Conservation (phyloP, 2,888 invertebrate genomes). For the Mythimna pallens region DNA sequence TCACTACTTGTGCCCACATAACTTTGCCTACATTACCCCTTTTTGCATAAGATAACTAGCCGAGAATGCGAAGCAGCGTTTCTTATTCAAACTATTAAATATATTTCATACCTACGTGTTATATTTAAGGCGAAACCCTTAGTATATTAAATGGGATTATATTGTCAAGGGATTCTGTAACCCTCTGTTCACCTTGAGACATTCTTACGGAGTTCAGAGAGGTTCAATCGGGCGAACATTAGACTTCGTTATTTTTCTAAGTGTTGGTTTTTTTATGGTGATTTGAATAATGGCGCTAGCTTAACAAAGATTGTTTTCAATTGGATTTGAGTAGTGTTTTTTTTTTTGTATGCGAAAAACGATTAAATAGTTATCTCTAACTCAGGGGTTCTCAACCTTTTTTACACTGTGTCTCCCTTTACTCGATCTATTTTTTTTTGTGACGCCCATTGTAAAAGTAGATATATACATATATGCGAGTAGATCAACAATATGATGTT, state of each 20-base stretch:
- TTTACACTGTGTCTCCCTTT: too few relatives aligned
- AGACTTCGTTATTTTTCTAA: constrained; percentile 10
- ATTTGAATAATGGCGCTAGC: too few relatives aligned
- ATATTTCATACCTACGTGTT: constrained; percentile 45
- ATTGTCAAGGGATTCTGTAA: constrained; percentile 65
- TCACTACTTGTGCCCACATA: background rate
- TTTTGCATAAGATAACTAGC: constrained; percentile 44
- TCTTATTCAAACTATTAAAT: constrained; percentile 58
- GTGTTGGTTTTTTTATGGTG: background rate
- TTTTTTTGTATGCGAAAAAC: too few relatives aligned
- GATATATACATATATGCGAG: too few relatives aligned
- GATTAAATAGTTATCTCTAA: too few relatives aligned
- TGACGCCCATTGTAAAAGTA: too few relatives aligned
- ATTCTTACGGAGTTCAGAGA: constrained; percentile 46
- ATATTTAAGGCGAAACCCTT: constrained; percentile 61
- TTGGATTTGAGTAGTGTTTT: too few relatives aligned
- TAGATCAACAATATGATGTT: too few relatives aligned
- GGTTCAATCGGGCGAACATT: constrained; percentile 28
- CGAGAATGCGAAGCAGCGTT: constrained; percentile 14
- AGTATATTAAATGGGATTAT: constrained; percentile 70
- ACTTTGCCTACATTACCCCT: constrained; percentile 19
- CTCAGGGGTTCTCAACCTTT: too few relatives aligned
- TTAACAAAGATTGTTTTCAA: background rate
- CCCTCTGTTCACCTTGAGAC: constrained; percentile 65
- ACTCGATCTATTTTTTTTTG: too few relatives aligned